Base-by-base conservation (phyloP, 2,888 invertebrate species). In the Caenorhabditis imperialis region DNA sequence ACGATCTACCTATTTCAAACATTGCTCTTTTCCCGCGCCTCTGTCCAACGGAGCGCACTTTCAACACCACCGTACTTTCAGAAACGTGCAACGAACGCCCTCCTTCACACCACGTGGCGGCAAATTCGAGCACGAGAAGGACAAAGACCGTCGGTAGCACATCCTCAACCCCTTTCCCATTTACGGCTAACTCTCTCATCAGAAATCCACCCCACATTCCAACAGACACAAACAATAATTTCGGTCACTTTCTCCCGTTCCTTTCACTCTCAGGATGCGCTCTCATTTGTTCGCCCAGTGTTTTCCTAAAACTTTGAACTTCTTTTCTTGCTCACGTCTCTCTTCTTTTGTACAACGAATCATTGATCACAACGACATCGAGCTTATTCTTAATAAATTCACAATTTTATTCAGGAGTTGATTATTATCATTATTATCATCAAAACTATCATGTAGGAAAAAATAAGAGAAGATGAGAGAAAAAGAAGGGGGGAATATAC, bases 61-160 rank as follows among this genome's bases (percentile, higher is more conserved):
- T 38, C 30, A 6, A 12, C 12, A 25, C 25, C 16, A 5, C 12
- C 25, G 12, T 16, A 12, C 5, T 71, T 72, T 44, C 53, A 82
- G 81, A 53, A 79, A 76, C 40, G 83, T 86, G 6, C 86, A 86
- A 70, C 70, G 86, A 30, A 83, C 84, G 6, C 81, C 85, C 12
- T 87, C 86, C 4, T 87, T 87, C 77, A 85, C 86, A 12, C 87
- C 87, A 5, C 74, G 86, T 7, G 85, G 82, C 45, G 87, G 86
- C 18, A 86, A 86, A 67, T 83, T 84, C 63, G 83, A 84, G 37
- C 69, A 58, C 40, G 73, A 73, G n/a, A 30, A 30, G 30, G 30
- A 30, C 7, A 61, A 62, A 47, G 75, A 79, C 14, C 71, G 72
- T 37, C 71, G 75, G 69, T 78, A 62, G 57, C 61, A 57, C 23